Evolutionary conservation across 2,888 invertebrate species (phyloP), one percentile per base, ranked within the genome.

Genomic region (Ferrisia virgata): DNA sequence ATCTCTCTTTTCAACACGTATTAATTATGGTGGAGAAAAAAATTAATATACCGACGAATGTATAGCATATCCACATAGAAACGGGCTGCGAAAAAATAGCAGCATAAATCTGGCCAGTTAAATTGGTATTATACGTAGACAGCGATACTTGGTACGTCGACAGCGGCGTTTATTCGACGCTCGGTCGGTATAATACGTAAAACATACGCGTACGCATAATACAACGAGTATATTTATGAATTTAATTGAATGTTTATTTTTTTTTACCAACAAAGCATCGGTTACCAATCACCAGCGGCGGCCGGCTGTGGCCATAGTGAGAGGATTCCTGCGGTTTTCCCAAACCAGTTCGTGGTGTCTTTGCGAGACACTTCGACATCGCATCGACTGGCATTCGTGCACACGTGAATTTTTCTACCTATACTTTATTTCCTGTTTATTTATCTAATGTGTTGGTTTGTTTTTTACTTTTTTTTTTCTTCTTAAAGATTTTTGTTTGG

Each of bases 231-330:
- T 64, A 64, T 64, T 64, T 64, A 64, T 64, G 58, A 64, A 64
- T 64, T 64, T 64, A 64, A 64, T 64, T 64, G 58, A 64, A 64
- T 64, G 58, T 64, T 64, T 64, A 64, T 64, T 64, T 64, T 43
- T 64, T 64, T 43, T 64, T 64, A 9, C 47, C 58, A 64, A 22
- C 58, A n/a, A n/a, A n/a, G n/a, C n/a, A 28, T 25, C 58, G 58
- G 28, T 5, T 28, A 64, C 58, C 58, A n/a, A 64, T 64, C 28
- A 64, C 25, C 58, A 11, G 0, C n/a, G 18, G 4, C 47, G 4
- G 47, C 43, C 18, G 4, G 13, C 1, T 40, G 2, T n/a, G n/a
- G n/a, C n/a, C n/a, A n/a, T n/a, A n/a, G n/a, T n/a, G n/a, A n/a
- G n/a, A 2, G 28, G 28, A 28, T 64, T 64, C 58, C 58, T 13